These are phyloP conservation scores for Nemoura dubitans DNA, from an alignment of 2,888 invertebrate genomes.

Conservation along the genomic window DNA sequence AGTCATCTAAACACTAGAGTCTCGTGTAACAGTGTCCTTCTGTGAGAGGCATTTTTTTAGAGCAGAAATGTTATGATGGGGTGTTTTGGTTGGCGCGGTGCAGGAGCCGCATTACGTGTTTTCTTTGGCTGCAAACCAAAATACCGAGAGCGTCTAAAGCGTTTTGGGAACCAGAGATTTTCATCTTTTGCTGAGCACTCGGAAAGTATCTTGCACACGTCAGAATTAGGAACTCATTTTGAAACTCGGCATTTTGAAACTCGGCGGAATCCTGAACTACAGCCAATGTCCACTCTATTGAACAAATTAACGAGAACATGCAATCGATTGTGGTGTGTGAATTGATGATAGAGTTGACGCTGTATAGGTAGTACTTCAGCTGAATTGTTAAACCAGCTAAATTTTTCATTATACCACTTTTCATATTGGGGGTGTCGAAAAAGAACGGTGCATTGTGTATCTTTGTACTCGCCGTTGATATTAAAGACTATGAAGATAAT, in stretches of 20 bases:
- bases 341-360: not conserved
- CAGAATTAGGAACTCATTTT: no score
- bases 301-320: not conserved
- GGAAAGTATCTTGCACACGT: not conserved
- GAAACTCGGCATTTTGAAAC: not conserved
- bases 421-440: not conserved
- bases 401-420: conserved; percentile 23
- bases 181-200: not conserved
- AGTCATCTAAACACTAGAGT: conserved; percentile 17
- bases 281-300: not conserved
- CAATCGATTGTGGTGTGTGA: not conserved
- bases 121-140: not conserved
- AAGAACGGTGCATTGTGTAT: conserved; percentile 8
- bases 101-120: not conserved
- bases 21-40: not conserved
- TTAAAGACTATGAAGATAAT: conserved; percentile 23
- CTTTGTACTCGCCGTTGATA: conserved; percentile 5
- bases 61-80: not conserved
- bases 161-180: not conserved
- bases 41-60: not conserved
- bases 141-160: not conserved
- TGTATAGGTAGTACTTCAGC: not conserved
- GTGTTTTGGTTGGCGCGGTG: not conserved
- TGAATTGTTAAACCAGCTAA: not conserved
- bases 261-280: not conserved